phyloP scores from a whole-genome alignment of 2,888 invertebrate species.

The Elmis aenea region DNA sequence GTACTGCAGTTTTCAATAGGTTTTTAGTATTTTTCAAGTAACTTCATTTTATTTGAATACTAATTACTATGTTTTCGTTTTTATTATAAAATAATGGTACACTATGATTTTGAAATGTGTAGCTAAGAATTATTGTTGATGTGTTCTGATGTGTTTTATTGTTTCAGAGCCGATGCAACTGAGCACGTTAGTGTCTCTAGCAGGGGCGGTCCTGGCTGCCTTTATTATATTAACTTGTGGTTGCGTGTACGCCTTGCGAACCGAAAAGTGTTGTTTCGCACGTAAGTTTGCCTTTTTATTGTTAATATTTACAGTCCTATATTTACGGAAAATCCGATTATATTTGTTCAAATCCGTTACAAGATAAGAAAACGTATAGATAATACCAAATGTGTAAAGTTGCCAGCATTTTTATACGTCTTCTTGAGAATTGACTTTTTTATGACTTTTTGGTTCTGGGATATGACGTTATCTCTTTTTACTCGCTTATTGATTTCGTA shows the following conservation, averaged over 20 bases:
- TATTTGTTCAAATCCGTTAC: too few species aligned
- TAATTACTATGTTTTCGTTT: too few species aligned
- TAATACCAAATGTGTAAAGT: too few species aligned
- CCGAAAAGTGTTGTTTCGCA: conserved; percentile 59
- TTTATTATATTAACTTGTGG: conserved; percentile 53
- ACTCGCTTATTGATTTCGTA: conserved; percentile 2
- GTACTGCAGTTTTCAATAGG: too few species aligned
- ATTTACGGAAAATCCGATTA: neutral
- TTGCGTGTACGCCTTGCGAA: conserved; percentile 55
- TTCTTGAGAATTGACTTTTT: neutral
- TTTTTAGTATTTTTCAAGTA: too few species aligned
- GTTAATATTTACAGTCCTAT: neutral
- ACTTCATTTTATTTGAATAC: too few species aligned
- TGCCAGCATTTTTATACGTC: neutral
- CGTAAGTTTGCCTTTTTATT: conserved; percentile 46
- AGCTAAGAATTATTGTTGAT: too few species aligned
- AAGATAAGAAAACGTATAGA: neutral
- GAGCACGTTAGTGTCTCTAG: conserved; percentile 56
- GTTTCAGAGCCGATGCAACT: conserved; percentile 57
- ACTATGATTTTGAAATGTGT: too few species aligned
- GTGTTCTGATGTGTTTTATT: too few species aligned
- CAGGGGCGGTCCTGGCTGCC: conserved; percentile 53
- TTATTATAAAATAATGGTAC: too few species aligned
- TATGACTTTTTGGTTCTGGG: neutral
- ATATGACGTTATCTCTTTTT: conserved; percentile 1